These are phyloP conservation scores for Lottia gigantea DNA, from an alignment of 2,888 invertebrate genomes.

Conservation along the genomic window DNA sequence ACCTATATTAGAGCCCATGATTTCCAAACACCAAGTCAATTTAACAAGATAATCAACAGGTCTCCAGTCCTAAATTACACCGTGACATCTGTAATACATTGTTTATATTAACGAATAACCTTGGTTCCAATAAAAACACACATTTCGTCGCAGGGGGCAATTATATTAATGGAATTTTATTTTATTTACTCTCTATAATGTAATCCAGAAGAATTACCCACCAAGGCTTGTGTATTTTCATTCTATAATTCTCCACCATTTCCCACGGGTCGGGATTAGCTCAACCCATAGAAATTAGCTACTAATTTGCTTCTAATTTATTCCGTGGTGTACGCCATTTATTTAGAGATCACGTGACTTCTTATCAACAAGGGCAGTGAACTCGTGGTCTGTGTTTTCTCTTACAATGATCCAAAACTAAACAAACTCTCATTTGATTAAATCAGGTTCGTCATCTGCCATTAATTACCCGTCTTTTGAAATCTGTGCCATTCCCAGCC, in stretches of 20 bases:
- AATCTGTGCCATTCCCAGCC: not conserved
- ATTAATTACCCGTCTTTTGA: not conserved
- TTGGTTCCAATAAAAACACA: constrained; percentile 1
- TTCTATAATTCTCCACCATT: not conserved
- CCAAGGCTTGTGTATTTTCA: constrained; percentile 4
- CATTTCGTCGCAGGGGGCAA: constrained; percentile 4
- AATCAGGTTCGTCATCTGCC: not conserved
- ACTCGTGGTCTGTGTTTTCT: constrained; percentile 9
- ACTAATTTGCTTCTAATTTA: not conserved
- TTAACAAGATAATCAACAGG: too few relatives aligned
- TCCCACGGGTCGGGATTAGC: constrained; percentile 3
- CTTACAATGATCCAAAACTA: constrained; percentile 1
- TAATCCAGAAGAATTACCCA: not conserved
- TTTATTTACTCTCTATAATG: not conserved
- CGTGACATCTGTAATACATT: not conserved
- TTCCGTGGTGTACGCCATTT: not conserved
- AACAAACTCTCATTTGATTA: not conserved
- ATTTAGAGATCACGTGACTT: constrained; percentile 1
- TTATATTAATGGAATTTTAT: not conserved
- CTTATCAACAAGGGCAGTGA: constrained; percentile 4
- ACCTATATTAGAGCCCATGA: too few relatives aligned
- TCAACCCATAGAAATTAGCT: not conserved
- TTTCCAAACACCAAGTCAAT: too few relatives aligned
- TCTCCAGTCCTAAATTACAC: too few relatives aligned
- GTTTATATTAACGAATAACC: not conserved